Percentiles rank a stretch among this genome's conserved stretches.
These are phyloP conservation scores for Nothocercus julius DNA, from an alignment of 2,113 vertebrate species.

Conservation along the genomic window DNA sequence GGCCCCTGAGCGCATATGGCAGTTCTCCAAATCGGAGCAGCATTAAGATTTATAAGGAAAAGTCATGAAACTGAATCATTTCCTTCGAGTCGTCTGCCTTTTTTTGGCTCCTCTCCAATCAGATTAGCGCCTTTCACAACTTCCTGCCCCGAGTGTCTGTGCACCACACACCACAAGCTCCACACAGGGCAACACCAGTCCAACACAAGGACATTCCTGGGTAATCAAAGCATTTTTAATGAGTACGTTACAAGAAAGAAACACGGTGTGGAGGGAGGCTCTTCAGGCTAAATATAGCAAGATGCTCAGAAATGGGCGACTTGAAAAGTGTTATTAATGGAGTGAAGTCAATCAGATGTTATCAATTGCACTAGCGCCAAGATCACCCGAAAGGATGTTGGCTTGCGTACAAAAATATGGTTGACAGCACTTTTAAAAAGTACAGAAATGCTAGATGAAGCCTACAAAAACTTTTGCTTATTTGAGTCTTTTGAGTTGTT, in stretches of 20 bases:
- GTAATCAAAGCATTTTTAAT: neutral
- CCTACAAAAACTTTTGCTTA: neutral
- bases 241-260: neutral
- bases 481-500: neutral
- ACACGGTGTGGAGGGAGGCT: neutral
- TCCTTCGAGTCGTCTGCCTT: slow-evolving; percentile 39
- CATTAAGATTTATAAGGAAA: slow-evolving; percentile 20
- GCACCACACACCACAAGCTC: neutral
- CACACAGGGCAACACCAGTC: fast-evolving
- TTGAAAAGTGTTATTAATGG: neutral
- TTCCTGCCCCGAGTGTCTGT: neutral
- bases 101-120: slow-evolving; percentile 34
- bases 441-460: neutral
- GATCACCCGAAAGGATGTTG: neutral
- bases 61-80: slow-evolving; percentile 26
- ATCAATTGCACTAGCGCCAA: neutral
- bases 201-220: neutral
- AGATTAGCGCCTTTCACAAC: neutral
- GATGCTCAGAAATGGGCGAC: neutral
- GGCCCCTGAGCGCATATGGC: neutral
- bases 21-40: slow-evolving; percentile 6
- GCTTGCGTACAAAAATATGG: neutral
- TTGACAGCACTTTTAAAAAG: neutral
- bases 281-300: neutral
- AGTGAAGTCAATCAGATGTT: neutral